These are phyloP conservation scores for Melanotaenia trifasciata DNA, from an alignment of 2,797 vertebrate species.

Conservation along the genomic window DNA sequence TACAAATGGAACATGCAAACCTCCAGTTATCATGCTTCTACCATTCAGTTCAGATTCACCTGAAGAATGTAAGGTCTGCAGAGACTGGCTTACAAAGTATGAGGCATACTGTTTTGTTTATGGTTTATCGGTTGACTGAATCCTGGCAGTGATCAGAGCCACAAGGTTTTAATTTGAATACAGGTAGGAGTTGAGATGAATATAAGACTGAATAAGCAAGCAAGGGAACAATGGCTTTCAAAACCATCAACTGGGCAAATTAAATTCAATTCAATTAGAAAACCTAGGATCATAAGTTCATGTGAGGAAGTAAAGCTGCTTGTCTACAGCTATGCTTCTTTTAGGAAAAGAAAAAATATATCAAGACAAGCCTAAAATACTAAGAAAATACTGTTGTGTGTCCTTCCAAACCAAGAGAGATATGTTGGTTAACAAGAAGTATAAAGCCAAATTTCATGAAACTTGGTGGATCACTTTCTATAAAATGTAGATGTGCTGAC, in stretches of 20 bases:
- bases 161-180: conserved; percentile 11
- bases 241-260: neutral
- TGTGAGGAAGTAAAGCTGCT: neutral
- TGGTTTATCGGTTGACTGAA: neutral
- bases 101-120: neutral
- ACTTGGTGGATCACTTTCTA: neutral
- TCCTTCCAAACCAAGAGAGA: neutral
- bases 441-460: neutral
- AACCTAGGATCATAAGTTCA: conserved; percentile 3
- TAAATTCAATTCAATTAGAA: neutral
- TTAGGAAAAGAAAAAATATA: neutral
- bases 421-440: neutral
- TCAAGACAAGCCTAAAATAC: neutral
- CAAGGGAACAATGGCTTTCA: neutral
- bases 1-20: conserved; percentile 22
- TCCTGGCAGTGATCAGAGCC: neutral
- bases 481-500: neutral
- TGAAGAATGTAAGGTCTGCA: conserved; percentile 1
- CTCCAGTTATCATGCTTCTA: conserved; percentile 16
- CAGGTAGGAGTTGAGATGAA: neutral
- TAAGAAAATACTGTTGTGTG: neutral
- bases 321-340: neutral
- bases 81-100: neutral
- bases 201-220: conserved; percentile 9
- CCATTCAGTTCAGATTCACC: conserved; percentile 1